Conservation (phyloP, 2,888 invertebrate species). For the Drosophila pegasa region DNA sequence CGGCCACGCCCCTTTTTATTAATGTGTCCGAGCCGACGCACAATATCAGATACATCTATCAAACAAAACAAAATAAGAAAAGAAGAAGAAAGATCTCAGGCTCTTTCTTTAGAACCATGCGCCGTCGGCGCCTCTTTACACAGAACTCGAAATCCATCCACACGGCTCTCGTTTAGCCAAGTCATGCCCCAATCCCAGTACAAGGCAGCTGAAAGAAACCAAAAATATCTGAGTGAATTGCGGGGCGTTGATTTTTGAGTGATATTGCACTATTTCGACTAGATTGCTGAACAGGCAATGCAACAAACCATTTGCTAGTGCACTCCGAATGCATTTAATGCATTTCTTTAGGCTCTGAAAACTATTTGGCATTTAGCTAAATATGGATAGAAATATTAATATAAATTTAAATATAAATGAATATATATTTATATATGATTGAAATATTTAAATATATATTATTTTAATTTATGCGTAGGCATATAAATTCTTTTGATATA, state of each 20-base stretch:
- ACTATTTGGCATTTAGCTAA: background rate
- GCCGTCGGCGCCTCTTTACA: slow-evolving; percentile 69
- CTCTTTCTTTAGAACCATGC: slow-evolving; percentile 67
- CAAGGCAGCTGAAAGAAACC: slow-evolving; percentile 6
- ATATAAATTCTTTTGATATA: too few relatives aligned
- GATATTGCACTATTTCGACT: slow-evolving; percentile 77
- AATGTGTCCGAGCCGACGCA: slow-evolving; percentile 68
- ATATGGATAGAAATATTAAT: background rate
- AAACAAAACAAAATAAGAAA: too few relatives aligned
- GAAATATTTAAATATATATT: too few relatives aligned
- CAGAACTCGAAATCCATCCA: slow-evolving; percentile 9
- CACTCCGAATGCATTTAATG: slow-evolving; percentile 48
- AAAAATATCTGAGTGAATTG: slow-evolving; percentile 35
- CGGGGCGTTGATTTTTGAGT: slow-evolving; percentile 79
- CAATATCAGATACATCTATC: slow-evolving; percentile 53
- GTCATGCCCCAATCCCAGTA: slow-evolving; percentile 38
- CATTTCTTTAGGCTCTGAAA: slow-evolving; percentile 22
- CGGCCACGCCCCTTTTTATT: slow-evolving; percentile 73
- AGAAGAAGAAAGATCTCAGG: slow-evolving; percentile 44
- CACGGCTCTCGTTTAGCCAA: slow-evolving; percentile 27
- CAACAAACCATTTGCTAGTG: slow-evolving; percentile 25
- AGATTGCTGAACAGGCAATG: slow-evolving; percentile 22
- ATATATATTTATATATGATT: background rate
- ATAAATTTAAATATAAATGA: background rate
- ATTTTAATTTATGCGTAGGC: too few relatives aligned